Evolutionary conservation across 2,113 vertebrate species (phyloP).

Genomic region (Serilophus lunatus): DNA sequence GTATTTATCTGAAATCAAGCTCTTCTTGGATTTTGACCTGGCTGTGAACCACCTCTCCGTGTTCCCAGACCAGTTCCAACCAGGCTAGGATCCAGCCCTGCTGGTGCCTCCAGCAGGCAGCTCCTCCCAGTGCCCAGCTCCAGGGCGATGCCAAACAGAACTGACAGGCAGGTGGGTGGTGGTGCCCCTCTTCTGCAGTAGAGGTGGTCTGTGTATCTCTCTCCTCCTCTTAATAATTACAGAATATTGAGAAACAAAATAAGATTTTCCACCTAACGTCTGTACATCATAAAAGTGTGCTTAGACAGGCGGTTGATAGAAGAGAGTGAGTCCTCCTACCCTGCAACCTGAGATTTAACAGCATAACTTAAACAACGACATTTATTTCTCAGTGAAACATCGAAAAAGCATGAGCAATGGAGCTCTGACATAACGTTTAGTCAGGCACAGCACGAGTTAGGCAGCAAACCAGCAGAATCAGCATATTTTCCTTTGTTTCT

Average conservation of each 20-base stretch:
- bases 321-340: background rate
- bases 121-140: background rate
- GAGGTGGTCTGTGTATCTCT: background rate
- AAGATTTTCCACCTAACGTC: background rate
- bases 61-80: background rate
- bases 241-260: background rate
- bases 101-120: background rate
- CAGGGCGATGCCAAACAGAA: background rate
- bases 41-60: background rate
- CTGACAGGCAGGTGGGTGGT: background rate
- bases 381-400: background rate
- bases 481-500: constrained; percentile 50
- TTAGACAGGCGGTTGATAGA: background rate
- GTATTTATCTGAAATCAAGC: background rate
- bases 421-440: constrained; percentile 40
- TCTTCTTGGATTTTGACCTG: background rate
- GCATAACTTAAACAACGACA: background rate
- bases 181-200: background rate
- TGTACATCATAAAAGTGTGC: background rate
- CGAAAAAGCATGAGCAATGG: background rate
- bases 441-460: constrained; percentile 1
- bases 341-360: background rate
- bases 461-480: constrained; percentile 46
- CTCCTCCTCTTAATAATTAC: background rate
- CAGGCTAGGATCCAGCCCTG: background rate